phyloP scores from a whole-genome alignment of 1,140 invertebrate species.

The Pogonomyrmex californicus region DNA sequence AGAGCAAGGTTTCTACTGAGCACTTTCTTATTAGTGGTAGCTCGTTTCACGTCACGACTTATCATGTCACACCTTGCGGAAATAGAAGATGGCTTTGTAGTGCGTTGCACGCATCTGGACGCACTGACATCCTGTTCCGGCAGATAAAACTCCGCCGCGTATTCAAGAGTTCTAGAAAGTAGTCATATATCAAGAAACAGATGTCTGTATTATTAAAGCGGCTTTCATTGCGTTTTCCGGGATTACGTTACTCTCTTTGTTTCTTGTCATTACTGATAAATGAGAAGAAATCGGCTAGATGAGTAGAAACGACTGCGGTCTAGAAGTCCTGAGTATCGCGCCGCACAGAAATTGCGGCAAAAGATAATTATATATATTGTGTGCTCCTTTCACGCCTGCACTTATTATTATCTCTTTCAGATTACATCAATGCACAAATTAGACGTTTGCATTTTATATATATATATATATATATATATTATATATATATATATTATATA shows the following conservation, averaged over 20 bases:
- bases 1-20: conserved; percentile 76
- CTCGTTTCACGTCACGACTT: conserved; percentile 61
- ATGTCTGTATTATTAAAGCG: not conserved
- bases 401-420: conserved; percentile 1
- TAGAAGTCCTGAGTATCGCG: conserved; percentile 25
- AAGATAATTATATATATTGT: conserved; percentile 36
- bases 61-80: conserved; percentile 7
- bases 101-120: conserved; percentile 31
- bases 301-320: not conserved
- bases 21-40: conserved; percentile 69
- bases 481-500: not conserved
- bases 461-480: not conserved
- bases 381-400: not conserved
- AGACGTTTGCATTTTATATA: not conserved
- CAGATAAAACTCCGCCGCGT: not conserved
- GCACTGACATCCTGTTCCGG: conserved; percentile 24
- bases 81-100: conserved; percentile 36
- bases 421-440: not conserved
- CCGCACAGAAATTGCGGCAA: not conserved
- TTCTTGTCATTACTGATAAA: not conserved
- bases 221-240: not conserved
- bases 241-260: not conserved
- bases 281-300: not conserved
- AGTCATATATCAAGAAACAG: not conserved
- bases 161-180: conserved; percentile 29